Base-by-base conservation (phyloP, 2,113 vertebrate genomes). In the Psilopogon haemacephalus region DNA sequence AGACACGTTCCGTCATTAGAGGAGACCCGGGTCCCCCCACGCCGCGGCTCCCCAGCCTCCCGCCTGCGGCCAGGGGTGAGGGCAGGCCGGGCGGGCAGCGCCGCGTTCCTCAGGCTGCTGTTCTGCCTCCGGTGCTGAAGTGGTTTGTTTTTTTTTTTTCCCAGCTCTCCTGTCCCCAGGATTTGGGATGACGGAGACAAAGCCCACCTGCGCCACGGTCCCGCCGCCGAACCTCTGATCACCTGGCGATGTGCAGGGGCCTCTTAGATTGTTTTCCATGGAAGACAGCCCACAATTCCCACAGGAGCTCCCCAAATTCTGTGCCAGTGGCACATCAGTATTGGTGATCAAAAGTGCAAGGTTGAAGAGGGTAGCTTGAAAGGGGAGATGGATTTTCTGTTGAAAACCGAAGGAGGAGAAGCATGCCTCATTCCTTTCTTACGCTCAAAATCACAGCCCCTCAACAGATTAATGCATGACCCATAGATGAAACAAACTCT, bases 41-140 rank as follows among this genome's bases (percentile, higher is more conserved):
- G 32, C 71, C 12, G 50, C 65, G 14, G 12, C 12, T 28, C 28
- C 17, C 26, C 42, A 5, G 26, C 54, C 54, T 38, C n/a, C 56
- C 4, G 48, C 32, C 12, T 9, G 54, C 44, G 21, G 68, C 54
- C 54, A 69, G 54, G 52, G 37, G 4, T 77, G 37, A 37, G 80
- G 90, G 59, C 77, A 48, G 72, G 63, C 63, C 70, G 82, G 67
- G 70, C 82, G 24, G 38, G 84, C 56, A 63, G 76, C 69, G 78
- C 82, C 14, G 73, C 88, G 50, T 52, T 93, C 56, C 81, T 67
- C 27, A 80, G 92, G 96, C 91, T 93, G 96, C 96, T 97, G 96
- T 97, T 97, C 96, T 37, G 80, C 79, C 80, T 74, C 37, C 90
- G 72, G 96, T 97, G 96, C 96, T 96, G 96, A 97, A 97, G 83